Conservation (phyloP, 2,888 invertebrate species). For the Perdita meconis region DNA sequence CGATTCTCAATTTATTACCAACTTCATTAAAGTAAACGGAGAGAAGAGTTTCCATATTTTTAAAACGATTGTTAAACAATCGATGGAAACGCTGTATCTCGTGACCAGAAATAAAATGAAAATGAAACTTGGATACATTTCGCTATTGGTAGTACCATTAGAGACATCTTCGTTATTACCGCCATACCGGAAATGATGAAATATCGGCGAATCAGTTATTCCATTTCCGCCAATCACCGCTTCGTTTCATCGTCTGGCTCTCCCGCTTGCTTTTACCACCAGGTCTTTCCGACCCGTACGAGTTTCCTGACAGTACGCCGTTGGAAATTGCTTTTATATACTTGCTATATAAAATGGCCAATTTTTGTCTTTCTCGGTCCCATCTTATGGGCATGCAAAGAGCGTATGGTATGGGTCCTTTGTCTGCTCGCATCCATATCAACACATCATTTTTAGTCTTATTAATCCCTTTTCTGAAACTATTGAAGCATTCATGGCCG, state of each 20-base stretch:
- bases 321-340: conserved; percentile 7
- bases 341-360: too few relatives aligned
- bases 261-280: conserved; percentile 9
- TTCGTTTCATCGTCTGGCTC: conserved; percentile 51
- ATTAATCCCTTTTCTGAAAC: too few relatives aligned
- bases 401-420: background rate
- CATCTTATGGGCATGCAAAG: too few relatives aligned
- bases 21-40: too few relatives aligned
- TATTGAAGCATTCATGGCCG: too few relatives aligned
- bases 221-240: conserved; percentile 73
- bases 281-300: conserved; percentile 1
- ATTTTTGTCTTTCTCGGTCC: too few relatives aligned
- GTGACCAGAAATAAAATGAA: conserved; percentile 2
- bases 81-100: background rate
- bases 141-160: conserved; percentile 30
- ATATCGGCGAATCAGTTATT: conserved; percentile 79
- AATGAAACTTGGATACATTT: conserved; percentile 37
- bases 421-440: too few relatives aligned
- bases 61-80: background rate
- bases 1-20: too few relatives aligned
- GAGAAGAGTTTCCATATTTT: too few relatives aligned
- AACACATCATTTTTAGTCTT: too few relatives aligned
- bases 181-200: conserved; percentile 75
- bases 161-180: conserved; percentile 37
- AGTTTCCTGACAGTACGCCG: background rate